Evolutionary conservation across 2,113 vertebrate species (phyloP).

Genomic region (Sebastes fasciatus): DNA sequence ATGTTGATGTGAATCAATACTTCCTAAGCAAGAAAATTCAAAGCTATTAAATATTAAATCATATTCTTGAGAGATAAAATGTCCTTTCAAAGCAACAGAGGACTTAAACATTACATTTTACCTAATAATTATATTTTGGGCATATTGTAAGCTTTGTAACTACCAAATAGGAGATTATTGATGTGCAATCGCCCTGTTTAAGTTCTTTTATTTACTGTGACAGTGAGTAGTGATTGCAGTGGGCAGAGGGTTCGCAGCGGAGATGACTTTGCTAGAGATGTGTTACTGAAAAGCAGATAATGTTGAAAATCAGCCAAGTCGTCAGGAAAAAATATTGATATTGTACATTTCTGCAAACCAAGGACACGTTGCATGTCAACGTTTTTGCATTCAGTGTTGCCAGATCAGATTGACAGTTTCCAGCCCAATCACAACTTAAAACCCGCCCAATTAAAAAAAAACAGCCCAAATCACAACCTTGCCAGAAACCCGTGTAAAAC

Average conservation of each 20-base stretch:
- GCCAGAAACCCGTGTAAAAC: too few species aligned
- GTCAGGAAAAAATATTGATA: too few species aligned
- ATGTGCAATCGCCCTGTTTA: background rate
- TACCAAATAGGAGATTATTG: background rate
- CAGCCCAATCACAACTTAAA: too few species aligned
- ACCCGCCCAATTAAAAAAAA: too few species aligned
- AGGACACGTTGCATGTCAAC: background rate
- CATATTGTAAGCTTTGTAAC: too few species aligned
- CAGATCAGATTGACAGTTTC: too few species aligned
- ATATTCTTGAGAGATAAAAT: background rate
- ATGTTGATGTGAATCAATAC: constrained; percentile 6
- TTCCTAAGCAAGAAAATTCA: background rate
- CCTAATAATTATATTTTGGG: background rate
- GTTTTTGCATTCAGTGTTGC: background rate
- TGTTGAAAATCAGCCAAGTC: background rate
- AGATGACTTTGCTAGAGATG: background rate
- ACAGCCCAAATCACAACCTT: too few species aligned
- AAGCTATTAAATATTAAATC: background rate
- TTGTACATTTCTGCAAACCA: background rate
- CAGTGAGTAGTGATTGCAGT: background rate
- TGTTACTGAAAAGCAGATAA: background rate
- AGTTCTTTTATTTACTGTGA: background rate
- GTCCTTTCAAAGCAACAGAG: background rate
- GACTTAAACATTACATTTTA: background rate
- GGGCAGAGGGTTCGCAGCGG: background rate